A percentile compares a stretch with the other conserved stretches of the same genome.
phyloP scores from a whole-genome alignment of 2,797 vertebrate species.

The Eospalax fontanierii region DNA sequence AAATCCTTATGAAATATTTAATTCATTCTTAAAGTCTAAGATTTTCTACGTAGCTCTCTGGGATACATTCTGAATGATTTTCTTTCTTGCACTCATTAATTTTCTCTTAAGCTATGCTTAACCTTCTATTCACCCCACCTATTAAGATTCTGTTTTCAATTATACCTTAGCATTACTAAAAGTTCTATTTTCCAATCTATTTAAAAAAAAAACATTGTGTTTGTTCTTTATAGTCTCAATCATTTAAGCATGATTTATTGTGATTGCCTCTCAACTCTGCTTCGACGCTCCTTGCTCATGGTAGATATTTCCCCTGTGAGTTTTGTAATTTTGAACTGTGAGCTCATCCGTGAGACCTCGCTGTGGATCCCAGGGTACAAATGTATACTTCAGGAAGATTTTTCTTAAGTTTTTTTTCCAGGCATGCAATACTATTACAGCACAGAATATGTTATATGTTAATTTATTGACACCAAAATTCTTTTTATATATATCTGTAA shows the following conservation, averaged over 20 bases:
- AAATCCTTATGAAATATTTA: not conserved
- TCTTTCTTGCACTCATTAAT: not conserved
- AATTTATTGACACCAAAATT: slow-evolving; percentile 28
- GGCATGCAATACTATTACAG: not conserved
- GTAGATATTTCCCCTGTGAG: not conserved
- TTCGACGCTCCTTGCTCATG: not conserved
- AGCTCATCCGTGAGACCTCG: not conserved
- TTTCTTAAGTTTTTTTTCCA: slow-evolving; percentile 12
- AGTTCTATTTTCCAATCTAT: slow-evolving; percentile 28
- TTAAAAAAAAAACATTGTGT: not conserved
- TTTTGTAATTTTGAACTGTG: slow-evolving; percentile 24
- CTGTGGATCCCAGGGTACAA: not conserved
- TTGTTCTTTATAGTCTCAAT: slow-evolving; percentile 35
- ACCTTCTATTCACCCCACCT: not conserved
- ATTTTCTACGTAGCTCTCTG: slow-evolving; percentile 2
- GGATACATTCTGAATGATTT: slow-evolving; percentile 13
- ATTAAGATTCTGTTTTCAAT: slow-evolving; percentile 44
- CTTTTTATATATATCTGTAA: not conserved
- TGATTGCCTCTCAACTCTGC: not conserved
- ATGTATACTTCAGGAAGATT: not conserved
- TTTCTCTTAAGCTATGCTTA: not conserved
- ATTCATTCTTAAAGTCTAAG: not conserved
- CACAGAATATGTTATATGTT: not conserved
- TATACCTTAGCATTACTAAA: slow-evolving; percentile 32
- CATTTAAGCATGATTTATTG: not conserved